These are phyloP conservation scores for Pocillopora meandrina DNA, from an alignment of 92 coral and sea anemone genomes.

Conservation along the genomic window DNA sequence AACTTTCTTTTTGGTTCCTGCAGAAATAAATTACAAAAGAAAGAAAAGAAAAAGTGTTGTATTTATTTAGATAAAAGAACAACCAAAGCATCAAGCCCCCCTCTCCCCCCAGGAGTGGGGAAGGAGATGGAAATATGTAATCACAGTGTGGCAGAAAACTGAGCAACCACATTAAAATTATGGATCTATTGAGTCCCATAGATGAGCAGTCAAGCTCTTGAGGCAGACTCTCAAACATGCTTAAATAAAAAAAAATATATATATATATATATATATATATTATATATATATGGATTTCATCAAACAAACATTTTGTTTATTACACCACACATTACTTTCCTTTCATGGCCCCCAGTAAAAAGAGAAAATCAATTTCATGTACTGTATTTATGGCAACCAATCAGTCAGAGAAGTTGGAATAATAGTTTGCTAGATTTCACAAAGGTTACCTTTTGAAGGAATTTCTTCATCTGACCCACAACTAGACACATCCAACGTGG, in stretches of 20 bases:
- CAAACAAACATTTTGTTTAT: conserved; percentile 32
- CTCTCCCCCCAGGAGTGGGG: conserved; percentile 51
- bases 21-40: conserved; percentile 30
- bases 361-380: conserved; percentile 37
- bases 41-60: conserved; percentile 32
- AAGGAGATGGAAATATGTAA: conserved; percentile 44
- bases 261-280: no score
- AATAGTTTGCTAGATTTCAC: conserved; percentile 46
- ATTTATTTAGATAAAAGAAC: conserved; percentile 33
- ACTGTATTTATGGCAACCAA: conserved; percentile 32
- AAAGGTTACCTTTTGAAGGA: conserved; percentile 60
- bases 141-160: conserved; percentile 48
- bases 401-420: conserved; percentile 48
- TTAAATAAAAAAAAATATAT: conserved; percentile 25
- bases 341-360: conserved; percentile 31
- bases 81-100: conserved; percentile 30
- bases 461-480: conserved; percentile 52
- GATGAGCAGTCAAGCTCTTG: conserved; percentile 50
- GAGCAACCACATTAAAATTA: conserved; percentile 52
- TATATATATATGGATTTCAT: conserved; percentile 16
- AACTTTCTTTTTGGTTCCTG: conserved; percentile 37
- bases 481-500: conserved; percentile 45
- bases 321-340: conserved; percentile 18
- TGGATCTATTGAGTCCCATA: conserved; percentile 49
- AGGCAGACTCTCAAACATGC: conserved; percentile 15